phyloP scores from a whole-genome alignment of 2,113 vertebrate species.

The Tringa solitaria region DNA sequence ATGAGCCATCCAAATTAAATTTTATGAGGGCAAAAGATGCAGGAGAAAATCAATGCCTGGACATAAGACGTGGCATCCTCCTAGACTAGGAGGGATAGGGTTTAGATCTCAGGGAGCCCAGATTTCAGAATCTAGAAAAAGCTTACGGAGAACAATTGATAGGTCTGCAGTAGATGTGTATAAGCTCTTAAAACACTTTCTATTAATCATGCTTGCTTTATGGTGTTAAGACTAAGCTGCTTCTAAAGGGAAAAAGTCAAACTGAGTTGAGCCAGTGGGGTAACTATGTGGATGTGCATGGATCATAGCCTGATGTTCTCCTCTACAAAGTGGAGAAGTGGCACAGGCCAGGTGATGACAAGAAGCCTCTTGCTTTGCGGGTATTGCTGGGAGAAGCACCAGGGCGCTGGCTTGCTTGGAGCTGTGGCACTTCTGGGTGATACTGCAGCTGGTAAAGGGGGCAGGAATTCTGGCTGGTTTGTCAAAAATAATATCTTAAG shows the following conservation, averaged over 20 bases:
- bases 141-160: background rate
- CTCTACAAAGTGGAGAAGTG: background rate
- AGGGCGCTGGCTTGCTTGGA: background rate
- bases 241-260: background rate
- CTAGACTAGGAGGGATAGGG: background rate
- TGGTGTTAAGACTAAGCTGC: background rate
- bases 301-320: background rate
- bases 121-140: background rate
- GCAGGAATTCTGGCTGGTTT: background rate
- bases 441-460: background rate
- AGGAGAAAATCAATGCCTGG: background rate
- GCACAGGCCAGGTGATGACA: background rate
- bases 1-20: background rate
- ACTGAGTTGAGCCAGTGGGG: background rate
- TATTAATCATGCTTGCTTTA: background rate
- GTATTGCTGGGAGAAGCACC: background rate
- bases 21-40: background rate
- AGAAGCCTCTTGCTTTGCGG: background rate
- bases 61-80: background rate
- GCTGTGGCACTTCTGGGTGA: background rate
- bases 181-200: background rate
- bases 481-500: background rate
- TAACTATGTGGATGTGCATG: background rate
- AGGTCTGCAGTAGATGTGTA: background rate
- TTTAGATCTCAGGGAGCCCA: background rate